Evolutionary conservation across 2,797 vertebrate genomes (phyloP), one percentile per base, ranked within the genome.

Genomic region (Tinamus major): DNA sequence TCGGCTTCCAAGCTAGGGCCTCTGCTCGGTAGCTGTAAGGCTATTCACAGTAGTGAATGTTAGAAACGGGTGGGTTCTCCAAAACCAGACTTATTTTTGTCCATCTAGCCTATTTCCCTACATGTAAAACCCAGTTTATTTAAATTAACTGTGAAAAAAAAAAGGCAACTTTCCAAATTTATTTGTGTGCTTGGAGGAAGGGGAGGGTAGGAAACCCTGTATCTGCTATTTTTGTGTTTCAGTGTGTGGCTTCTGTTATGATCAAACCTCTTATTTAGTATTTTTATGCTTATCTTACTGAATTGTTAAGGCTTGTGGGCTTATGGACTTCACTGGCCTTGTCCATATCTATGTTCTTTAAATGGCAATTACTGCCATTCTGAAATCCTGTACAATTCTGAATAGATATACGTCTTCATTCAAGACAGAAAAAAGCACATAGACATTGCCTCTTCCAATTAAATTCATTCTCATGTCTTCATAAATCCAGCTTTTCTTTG

Each of bases 1-100:
- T 86, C 91, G 85, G 71, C 92, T 96, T 95, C 55, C 83, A 33
- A 79, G 88, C 33, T 61, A n/a, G 63, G 72, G 69, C 49, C 41
- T 85, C 72, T 85, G 59, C 70, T n/a, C 59, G 88, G 53, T 46
- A 84, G 78, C 87, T 85, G 67, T 70, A 46, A 55, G 76, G 79
- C 48, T 93, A 21, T 77, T 68, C 61, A 48, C 51, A 64, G 74
- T 56, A 63, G 17, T 53, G 51, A 89, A 74, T 37, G 37, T 71
- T 88, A 68, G 69, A 86, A 90, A 94, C 79, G 75, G 64, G 74
- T 82, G 31, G 35, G 17, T 88, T 90, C 27, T 67, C 64, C 53
- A 64, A 89, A 64, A 35, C 33, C 53, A 53, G 89, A 15, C 49
- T 74, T 68, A 62, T 83, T 95, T 91, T 93, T 80, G 83, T 55